Conservation (phyloP, 2,113 vertebrate genomes). For the Andinoacara biseriatus region DNA sequence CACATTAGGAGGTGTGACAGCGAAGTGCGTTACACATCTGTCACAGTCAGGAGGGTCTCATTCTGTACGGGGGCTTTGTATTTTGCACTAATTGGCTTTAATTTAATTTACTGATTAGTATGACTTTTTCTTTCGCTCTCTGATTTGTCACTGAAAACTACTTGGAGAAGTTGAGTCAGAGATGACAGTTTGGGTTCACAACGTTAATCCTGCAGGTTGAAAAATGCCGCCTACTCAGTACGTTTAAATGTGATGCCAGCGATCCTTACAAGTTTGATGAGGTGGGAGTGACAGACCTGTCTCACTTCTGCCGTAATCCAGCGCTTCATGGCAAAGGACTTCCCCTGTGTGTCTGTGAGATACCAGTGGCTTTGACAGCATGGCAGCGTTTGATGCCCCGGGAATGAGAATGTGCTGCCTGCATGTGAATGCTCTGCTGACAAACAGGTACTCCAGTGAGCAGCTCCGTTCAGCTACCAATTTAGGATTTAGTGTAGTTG, state of each 20-base stretch:
- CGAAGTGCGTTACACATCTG: background rate
- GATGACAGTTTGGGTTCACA: background rate
- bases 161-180: background rate
- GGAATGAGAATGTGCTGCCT: background rate
- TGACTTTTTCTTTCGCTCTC: accelerated
- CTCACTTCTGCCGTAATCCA: background rate
- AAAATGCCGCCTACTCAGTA: accelerated
- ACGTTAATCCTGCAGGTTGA: background rate
- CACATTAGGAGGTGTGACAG: background rate
- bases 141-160: background rate
- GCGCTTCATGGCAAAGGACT: background rate
- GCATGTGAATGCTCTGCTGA: background rate
- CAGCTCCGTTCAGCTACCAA: background rate
- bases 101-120: background rate
- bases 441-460: background rate
- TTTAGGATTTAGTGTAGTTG: background rate
- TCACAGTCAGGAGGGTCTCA: background rate
- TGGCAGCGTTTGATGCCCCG: background rate
- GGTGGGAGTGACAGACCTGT: background rate
- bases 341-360: background rate
- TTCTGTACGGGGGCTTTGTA: background rate
- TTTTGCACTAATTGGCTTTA: background rate
- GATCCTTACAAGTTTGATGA: background rate
- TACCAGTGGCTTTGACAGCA: background rate
- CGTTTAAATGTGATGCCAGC: too few species aligned